Evolutionary conservation across 2,888 invertebrate genomes (phyloP).

Genomic region (Terebella lapidaria): DNA sequence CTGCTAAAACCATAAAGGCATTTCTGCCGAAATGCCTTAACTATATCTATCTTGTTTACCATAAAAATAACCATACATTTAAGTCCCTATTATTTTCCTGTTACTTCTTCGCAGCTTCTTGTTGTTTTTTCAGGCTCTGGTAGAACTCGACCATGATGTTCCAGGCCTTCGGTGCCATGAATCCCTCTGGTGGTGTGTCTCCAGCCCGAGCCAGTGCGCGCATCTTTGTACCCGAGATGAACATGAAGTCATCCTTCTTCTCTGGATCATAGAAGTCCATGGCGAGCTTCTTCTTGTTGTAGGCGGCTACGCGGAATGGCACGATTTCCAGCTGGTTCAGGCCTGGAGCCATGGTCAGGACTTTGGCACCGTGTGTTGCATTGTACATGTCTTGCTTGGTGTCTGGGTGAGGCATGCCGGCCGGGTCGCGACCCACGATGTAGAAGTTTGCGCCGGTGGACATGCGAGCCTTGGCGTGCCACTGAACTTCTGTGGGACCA

Average conservation of each 20-base stretch:
- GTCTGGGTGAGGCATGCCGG: slow-evolving; percentile 91
- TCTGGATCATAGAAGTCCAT: slow-evolving; percentile 94
- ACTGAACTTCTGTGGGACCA: slow-evolving; percentile 97
- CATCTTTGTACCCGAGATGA: slow-evolving; percentile 91
- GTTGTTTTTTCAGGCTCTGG: slow-evolving; percentile 15
- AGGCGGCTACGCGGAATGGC: slow-evolving; percentile 96
- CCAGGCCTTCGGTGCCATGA: slow-evolving; percentile 84
- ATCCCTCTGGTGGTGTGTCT: slow-evolving; percentile 86
- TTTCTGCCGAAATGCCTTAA: too few relatives aligned
- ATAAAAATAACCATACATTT: too few relatives aligned
- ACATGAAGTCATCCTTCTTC: slow-evolving; percentile 87
- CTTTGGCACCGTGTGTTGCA: slow-evolving; percentile 82
- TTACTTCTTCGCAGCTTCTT: too few relatives aligned
- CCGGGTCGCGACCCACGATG: slow-evolving; percentile 97
- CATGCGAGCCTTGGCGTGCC: slow-evolving; percentile 91
- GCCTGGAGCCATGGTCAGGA: slow-evolving; percentile 91
- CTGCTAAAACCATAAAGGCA: too few relatives aligned
- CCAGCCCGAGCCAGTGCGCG: slow-evolving; percentile 72
- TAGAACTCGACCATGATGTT: slow-evolving; percentile 27
- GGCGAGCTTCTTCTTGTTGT: slow-evolving; percentile 74
- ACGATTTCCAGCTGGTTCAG: slow-evolving; percentile 88
- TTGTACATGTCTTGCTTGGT: slow-evolving; percentile 83
- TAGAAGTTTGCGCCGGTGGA: slow-evolving; percentile 97
- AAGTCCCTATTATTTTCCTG: too few relatives aligned
- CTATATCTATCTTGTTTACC: too few relatives aligned